Base-by-base conservation (phyloP, 1,140 invertebrate species). In the Rhopalosiphum padi region DNA sequence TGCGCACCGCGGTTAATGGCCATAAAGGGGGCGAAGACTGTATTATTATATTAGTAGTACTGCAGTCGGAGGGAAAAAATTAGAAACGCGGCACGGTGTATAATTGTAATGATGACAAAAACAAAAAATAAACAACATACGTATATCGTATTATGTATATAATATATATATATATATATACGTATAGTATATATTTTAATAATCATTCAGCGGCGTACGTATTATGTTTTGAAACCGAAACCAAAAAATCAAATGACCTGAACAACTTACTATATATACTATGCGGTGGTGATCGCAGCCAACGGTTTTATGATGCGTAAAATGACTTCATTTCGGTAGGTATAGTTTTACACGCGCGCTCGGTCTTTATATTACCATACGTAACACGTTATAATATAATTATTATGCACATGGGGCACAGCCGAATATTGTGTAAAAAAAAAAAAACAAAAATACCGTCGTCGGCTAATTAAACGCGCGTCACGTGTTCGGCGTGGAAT, bases 261-360 rank as follows among this genome's bases (percentile, higher is more conserved):
- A 83, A 92, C 91, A 51, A 91, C 30, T 77, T 51, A 51, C 48
- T 51, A 51, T 51, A 51, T 51, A 21, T 1, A 60, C 55, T 60
- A 11, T 60, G 18, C n/a, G 60, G 60, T 48, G 43, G 68, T 91
- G n/a, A 83, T 48, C 48, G 68, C 22, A 51, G 68, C 22, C 30
- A 43, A 77, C 46, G 68, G 91, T 92, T 82, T 92, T 92, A 92
- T 92, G 91, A 46, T 9, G 91, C 91, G 91, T 92, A 92, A 92
- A 92, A 92, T 92, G 23, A 41, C 41, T 85, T 83, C 43, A 92
- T 92, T 92, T 83, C 91, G 46, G 90, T 90, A 22, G 53, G 53
- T 83, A 46, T 83, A 82, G 68, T 82, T 25, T 91, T 51, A 91
- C 68, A 41, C 60, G 3, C 37, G 3, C 37, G 30, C 25, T 8